These are phyloP conservation scores for Cisticola juncidis DNA, from an alignment of 2,113 vertebrate species.

Conservation along the genomic window DNA sequence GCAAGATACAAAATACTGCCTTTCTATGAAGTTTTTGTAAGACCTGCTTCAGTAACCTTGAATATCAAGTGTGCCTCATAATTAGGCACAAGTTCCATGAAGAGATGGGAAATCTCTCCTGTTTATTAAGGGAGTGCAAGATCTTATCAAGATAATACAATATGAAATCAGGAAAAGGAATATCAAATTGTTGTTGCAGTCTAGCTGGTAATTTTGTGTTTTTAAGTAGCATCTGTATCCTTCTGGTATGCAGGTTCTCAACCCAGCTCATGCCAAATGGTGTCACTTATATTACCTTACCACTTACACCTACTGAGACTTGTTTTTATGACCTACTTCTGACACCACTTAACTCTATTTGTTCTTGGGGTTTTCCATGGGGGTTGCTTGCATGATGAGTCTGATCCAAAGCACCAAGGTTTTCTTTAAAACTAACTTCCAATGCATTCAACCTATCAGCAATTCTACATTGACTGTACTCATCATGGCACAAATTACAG, in stretches of 20 bases:
- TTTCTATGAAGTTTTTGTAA: neutral
- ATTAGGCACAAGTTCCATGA: neutral
- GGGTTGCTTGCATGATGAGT: neutral
- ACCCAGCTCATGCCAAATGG: neutral
- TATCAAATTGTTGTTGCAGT: neutral
- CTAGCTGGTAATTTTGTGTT: neutral
- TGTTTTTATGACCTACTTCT: slow-evolving; percentile 22
- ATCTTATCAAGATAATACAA: neutral
- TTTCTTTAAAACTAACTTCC: neutral
- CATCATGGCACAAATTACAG: neutral
- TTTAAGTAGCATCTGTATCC: neutral
- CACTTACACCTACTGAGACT: neutral
- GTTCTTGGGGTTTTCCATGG: neutral
- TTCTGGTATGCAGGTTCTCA: neutral
- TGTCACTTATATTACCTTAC: neutral
- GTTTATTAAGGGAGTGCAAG: neutral
- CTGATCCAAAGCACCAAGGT: neutral
- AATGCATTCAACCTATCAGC: neutral
- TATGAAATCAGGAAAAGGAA: neutral
- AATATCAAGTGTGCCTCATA: neutral
- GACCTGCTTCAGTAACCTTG: neutral
- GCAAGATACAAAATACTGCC: neutral
- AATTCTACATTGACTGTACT: neutral
- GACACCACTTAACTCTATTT: neutral
- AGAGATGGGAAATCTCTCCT: neutral